phyloP scores from a whole-genome alignment of 2,113 vertebrate genomes.

The Mesitornis unicolor region DNA sequence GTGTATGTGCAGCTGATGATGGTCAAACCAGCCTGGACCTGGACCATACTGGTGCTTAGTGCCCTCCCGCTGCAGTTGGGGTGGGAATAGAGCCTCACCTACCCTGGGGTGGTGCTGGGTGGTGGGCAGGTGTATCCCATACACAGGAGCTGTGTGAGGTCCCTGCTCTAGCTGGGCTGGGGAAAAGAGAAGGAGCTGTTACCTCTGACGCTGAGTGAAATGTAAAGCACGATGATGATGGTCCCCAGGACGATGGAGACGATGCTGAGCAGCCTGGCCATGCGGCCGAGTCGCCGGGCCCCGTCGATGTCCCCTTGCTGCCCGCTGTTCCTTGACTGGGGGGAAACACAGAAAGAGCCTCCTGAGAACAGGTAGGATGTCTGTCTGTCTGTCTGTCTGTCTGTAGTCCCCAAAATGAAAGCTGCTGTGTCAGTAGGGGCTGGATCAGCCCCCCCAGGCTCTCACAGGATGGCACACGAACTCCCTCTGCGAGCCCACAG shows the following conservation, averaged over 20 bases:
- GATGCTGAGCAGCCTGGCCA: constrained; percentile 84
- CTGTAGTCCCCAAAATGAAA: neutral
- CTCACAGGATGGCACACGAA: fast-evolving
- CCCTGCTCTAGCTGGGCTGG: neutral
- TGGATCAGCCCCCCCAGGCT: neutral
- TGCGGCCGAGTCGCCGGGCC: constrained; percentile 82
- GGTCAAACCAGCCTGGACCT: neutral
- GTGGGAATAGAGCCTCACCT: neutral
- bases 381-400: neutral
- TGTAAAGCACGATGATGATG: constrained; percentile 79
- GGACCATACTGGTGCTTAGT: fast-evolving
- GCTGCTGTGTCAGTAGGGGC: fast-evolving
- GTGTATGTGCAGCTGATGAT: neutral
- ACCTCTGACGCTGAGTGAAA: constrained; percentile 80
- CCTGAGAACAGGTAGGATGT: neutral
- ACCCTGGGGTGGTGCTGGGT: fast-evolving
- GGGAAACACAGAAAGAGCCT: neutral
- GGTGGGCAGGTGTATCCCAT: fast-evolving
- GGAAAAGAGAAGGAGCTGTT: neutral
- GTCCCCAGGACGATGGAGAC: constrained; percentile 83
- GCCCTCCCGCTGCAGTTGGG: fast-evolving
- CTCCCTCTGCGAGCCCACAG: fast-evolving
- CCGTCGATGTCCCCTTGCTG: constrained; percentile 85
- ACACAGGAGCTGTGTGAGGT: fast-evolving
- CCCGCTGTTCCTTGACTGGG: constrained; percentile 84